phyloP scores from a whole-genome alignment of 2,797 vertebrate genomes.

The Fringilla coelebs region DNA sequence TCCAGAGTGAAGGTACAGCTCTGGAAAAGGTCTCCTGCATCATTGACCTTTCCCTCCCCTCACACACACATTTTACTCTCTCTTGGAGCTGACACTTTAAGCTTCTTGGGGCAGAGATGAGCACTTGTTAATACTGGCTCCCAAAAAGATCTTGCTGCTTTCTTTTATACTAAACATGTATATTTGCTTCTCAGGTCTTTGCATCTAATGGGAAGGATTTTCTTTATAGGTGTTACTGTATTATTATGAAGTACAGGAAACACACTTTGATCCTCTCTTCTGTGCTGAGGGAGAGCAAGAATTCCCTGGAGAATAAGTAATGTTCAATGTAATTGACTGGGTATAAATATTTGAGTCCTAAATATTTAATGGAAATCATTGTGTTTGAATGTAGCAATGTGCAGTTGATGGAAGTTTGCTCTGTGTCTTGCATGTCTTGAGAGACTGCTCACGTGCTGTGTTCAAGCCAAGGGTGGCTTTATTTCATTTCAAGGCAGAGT shows the following conservation, averaged over 20 bases:
- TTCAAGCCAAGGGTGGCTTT: constrained; percentile 21
- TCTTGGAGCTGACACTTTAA: neutral
- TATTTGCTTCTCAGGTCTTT: neutral
- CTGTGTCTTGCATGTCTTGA: neutral
- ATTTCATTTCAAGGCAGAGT: constrained; percentile 55
- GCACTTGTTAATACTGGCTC: neutral
- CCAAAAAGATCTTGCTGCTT: neutral
- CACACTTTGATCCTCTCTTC: neutral
- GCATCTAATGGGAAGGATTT: neutral
- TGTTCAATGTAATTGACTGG: constrained; percentile 36
- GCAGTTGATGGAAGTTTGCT: neutral
- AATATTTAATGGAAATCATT: constrained; percentile 53
- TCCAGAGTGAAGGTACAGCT: neutral
- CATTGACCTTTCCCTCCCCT: fast-evolving
- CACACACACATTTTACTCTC: neutral
- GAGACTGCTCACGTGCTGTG: neutral
- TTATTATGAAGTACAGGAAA: neutral
- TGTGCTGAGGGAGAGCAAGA: neutral
- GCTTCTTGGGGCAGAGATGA: neutral
- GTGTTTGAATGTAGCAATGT: neutral
- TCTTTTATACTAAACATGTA: neutral
- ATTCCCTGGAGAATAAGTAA: neutral
- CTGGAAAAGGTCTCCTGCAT: neutral
- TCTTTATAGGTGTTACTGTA: neutral
- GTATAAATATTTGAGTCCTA: constrained; percentile 48